Percentiles rank a stretch among this genome's conserved stretches.
Conservation (phyloP, 2,888 invertebrate genomes). For the Tetrapedia diversipes region DNA sequence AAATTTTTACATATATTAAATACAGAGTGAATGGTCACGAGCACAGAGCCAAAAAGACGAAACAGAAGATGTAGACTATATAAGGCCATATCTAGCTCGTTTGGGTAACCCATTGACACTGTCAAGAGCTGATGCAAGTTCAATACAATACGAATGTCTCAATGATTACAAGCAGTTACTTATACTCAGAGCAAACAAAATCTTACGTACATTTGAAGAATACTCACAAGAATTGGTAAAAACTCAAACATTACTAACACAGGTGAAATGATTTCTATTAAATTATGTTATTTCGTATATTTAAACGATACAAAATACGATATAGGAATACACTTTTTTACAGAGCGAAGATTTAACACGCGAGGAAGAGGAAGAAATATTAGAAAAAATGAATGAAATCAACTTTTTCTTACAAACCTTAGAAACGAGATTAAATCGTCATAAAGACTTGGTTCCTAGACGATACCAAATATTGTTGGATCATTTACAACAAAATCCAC, state of each 20-base stretch:
- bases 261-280: constrained; percentile 61
- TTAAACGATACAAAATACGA: constrained; percentile 3
- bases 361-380: constrained; percentile 86
- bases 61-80: constrained; percentile 86
- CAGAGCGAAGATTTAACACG: constrained; percentile 83
- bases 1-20: constrained; percentile 77
- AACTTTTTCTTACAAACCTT: constrained; percentile 84
- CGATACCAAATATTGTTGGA: constrained; percentile 82
- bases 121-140: constrained; percentile 82
- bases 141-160: constrained; percentile 86
- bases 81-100: constrained; percentile 87
- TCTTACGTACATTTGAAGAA: constrained; percentile 88
- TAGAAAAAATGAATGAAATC: constrained; percentile 83
- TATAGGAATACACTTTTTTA: constrained; percentile 9
- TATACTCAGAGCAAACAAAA: constrained; percentile 86
- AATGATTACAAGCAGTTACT: constrained; percentile 87
- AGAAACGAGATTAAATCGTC: constrained; percentile 86
- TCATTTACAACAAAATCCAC: constrained; percentile 57
- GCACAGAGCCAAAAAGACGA: constrained; percentile 86
- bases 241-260: constrained; percentile 85
- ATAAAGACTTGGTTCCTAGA: constrained; percentile 85
- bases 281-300: constrained; percentile 4
- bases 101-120: constrained; percentile 84
- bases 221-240: constrained; percentile 84
- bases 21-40: constrained; percentile 27